Evolutionary conservation across 2,888 invertebrate genomes (phyloP).

Genomic region (Ophonus ardosiacus): DNA sequence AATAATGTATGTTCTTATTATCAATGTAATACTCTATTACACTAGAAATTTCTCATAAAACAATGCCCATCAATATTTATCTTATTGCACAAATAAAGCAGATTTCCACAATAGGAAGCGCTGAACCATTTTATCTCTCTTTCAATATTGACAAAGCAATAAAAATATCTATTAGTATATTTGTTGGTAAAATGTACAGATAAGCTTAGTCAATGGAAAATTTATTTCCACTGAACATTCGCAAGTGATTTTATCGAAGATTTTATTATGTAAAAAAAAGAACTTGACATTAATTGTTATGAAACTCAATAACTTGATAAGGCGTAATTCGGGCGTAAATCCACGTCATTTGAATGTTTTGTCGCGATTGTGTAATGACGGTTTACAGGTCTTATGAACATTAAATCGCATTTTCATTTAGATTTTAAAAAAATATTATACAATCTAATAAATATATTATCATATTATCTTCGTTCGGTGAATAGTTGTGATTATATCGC

Average conservation of each 20-base stretch:
- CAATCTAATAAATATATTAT: no score
- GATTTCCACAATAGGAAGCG: neutral
- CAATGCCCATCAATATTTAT: neutral
- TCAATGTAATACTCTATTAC: no score
- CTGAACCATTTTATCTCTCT: slow-evolving; percentile 15
- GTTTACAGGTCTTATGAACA: no score
- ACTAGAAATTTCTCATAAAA: neutral
- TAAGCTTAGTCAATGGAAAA: slow-evolving; percentile 12
- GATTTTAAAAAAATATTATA: no score
- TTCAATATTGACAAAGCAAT: slow-evolving; percentile 32
- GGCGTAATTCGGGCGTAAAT: neutral
- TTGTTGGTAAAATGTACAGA: slow-evolving; percentile 1
- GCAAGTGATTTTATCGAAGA: neutral
- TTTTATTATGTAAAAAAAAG: no score
- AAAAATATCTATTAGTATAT: slow-evolving; percentile 5
- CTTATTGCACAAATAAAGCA: neutral
- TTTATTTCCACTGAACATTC: neutral
- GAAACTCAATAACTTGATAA: neutral
- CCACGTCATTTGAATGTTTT: neutral
- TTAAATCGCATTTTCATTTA: no score
- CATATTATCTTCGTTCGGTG: no score
- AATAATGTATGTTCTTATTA: no score
- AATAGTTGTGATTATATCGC: no score
- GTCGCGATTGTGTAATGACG: no score
- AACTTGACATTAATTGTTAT: neutral